Conservation (phyloP, 2,113 vertebrate species). For the Pygoscelis adeliae region DNA sequence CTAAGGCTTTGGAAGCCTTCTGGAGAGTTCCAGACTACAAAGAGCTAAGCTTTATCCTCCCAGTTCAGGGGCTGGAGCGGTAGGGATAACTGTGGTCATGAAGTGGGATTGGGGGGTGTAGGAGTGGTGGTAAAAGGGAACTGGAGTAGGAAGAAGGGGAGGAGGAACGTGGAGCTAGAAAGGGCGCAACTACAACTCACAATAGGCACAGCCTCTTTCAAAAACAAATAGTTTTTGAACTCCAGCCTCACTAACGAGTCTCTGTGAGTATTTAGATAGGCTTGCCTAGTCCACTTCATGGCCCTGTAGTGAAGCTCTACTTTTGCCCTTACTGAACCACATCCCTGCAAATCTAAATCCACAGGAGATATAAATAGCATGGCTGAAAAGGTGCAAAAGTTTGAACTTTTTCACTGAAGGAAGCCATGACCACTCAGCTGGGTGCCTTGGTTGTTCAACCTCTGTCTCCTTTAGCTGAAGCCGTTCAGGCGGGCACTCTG, state of each 20-base stretch:
- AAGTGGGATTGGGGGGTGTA: rapidly evolving
- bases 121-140: not conserved
- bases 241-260: not conserved
- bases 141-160: not conserved
- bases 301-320: rapidly evolving
- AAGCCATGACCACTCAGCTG: not conserved
- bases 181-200: not conserved
- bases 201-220: not conserved
- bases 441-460: not conserved
- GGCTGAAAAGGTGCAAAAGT: not conserved
- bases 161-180: not conserved
- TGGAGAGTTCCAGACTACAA: not conserved
- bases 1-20: not conserved
- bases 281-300: not conserved
- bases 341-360: not conserved
- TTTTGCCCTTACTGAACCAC: not conserved
- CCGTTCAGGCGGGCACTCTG: not conserved
- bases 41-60: not conserved
- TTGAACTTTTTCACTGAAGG: not conserved
- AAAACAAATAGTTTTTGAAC: not conserved
- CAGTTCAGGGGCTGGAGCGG: not conserved
- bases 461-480: not conserved
- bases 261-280: not conserved
- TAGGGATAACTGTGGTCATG: not conserved
- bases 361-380: not conserved